phyloP scores from a whole-genome alignment of 2,797 vertebrate species.

The Sebastiscus albofasciatus region DNA sequence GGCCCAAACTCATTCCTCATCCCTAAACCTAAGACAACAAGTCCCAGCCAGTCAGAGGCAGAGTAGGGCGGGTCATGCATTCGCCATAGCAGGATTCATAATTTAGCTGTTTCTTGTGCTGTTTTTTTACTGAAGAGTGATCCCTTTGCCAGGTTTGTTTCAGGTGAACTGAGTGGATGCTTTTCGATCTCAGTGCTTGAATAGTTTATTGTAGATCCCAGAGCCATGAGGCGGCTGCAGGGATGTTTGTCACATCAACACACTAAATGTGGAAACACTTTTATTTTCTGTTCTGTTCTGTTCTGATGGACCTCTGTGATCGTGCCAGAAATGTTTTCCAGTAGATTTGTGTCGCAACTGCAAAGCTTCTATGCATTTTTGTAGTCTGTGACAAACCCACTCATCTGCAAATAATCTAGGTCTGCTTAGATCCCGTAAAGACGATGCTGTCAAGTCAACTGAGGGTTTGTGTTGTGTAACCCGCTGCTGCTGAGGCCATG shows the following conservation, averaged over 20 bases:
- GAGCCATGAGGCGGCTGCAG: background rate
- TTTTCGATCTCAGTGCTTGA: background rate
- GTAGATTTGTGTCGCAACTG: background rate
- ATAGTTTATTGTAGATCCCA: background rate
- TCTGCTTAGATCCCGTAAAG: background rate
- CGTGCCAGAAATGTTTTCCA: background rate
- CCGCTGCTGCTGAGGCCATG: background rate
- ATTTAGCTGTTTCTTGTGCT: background rate
- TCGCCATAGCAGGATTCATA: background rate
- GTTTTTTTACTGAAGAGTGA: no score
- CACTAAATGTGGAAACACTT: constrained; percentile 1
- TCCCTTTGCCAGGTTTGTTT: background rate
- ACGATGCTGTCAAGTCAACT: background rate
- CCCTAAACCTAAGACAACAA: background rate
- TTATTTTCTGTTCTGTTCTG: background rate
- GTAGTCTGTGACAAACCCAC: background rate
- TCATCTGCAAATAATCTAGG: constrained; percentile 2
- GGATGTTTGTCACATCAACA: background rate
- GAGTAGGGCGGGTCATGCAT: background rate
- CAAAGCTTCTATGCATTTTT: background rate
- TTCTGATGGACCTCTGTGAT: background rate
- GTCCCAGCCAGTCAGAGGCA: background rate
- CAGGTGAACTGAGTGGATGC: background rate
- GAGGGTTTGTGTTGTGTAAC: background rate
- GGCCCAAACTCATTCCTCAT: fast-evolving